These are phyloP conservation scores for Geophilus truncorum DNA, from an alignment of 2,888 invertebrate species.

Conservation along the genomic window DNA sequence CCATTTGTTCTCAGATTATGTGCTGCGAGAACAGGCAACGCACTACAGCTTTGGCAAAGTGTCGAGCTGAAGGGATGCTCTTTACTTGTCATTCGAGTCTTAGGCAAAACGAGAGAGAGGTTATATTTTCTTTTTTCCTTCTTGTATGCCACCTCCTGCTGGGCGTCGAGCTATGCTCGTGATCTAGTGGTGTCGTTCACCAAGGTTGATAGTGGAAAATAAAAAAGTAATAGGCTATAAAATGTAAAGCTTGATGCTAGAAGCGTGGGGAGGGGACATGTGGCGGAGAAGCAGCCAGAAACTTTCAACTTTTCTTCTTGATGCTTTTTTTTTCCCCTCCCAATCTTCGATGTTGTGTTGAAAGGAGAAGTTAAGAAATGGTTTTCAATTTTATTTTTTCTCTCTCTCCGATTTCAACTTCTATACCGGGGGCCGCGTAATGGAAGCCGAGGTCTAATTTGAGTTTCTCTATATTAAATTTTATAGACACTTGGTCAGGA, in stretches of 20 bases:
- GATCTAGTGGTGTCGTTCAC: slow-evolving; percentile 15
- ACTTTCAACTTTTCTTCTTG: background rate
- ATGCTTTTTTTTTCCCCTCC: background rate
- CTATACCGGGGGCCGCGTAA: background rate
- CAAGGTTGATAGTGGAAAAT: slow-evolving; percentile 19
- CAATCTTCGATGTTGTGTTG: background rate
- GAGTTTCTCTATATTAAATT: background rate
- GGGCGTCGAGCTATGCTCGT: background rate
- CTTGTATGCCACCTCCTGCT: background rate
- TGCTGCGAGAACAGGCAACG: background rate
- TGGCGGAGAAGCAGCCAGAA: background rate
- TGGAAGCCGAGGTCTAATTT: background rate
- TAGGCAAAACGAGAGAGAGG: background rate
- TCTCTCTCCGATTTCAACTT: background rate
- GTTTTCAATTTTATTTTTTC: background rate
- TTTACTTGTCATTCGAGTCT: background rate
- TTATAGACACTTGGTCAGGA: background rate
- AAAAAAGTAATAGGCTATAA: slow-evolving; percentile 27
- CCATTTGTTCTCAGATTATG: background rate
- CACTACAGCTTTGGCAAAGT: background rate
- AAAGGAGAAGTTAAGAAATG: background rate
- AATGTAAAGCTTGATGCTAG: slow-evolving; percentile 3
- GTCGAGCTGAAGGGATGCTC: background rate
- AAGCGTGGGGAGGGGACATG: slow-evolving; percentile 19
- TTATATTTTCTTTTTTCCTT: background rate